A percentile compares a stretch with the other conserved stretches of the same genome.
These are phyloP conservation scores for Solenopsis fugax DNA, from an alignment of 1,140 invertebrate genomes.

Conservation along the genomic window DNA sequence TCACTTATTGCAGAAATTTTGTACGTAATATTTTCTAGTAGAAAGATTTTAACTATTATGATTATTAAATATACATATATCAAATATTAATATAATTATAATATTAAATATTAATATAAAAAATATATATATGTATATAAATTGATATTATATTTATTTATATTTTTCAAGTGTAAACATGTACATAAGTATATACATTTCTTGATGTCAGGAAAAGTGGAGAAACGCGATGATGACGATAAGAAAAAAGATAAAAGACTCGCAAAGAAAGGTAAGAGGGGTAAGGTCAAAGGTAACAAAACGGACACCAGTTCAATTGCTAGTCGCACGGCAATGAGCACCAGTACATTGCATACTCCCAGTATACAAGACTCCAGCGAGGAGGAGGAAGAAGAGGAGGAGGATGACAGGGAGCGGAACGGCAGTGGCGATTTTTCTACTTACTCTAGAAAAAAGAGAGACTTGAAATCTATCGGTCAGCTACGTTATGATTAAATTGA, in stretches of 20 bases:
- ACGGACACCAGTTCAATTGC: constrained; percentile 17
- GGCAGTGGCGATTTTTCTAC: constrained; percentile 30
- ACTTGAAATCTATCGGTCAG: constrained; percentile 71
- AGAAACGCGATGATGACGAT: background rate
- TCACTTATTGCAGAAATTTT: background rate
- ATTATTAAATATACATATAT: too few species aligned
- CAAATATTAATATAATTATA: background rate
- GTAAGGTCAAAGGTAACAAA: background rate
- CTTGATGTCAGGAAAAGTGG: constrained; percentile 26
- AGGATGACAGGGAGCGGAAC: constrained; percentile 73
- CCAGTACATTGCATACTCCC: constrained; percentile 8
- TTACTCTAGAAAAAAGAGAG: constrained; percentile 43
- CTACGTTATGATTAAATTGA: background rate
- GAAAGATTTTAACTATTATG: constrained; percentile 16
- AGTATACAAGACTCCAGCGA: constrained; percentile 73
- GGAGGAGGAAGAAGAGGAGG: constrained; percentile 86
- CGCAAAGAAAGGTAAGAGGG: constrained; percentile 19
- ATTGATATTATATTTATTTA: too few species aligned
- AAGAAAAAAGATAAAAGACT: constrained; percentile 2
- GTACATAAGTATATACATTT: background rate
- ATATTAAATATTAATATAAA: background rate
- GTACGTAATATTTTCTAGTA: background rate
- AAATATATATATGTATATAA: too few species aligned
- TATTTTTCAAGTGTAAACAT: too few species aligned
- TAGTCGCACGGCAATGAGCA: constrained; percentile 22